Base-by-base conservation (phyloP, 2,113 vertebrate species). In the Istiophorus platypterus region DNA sequence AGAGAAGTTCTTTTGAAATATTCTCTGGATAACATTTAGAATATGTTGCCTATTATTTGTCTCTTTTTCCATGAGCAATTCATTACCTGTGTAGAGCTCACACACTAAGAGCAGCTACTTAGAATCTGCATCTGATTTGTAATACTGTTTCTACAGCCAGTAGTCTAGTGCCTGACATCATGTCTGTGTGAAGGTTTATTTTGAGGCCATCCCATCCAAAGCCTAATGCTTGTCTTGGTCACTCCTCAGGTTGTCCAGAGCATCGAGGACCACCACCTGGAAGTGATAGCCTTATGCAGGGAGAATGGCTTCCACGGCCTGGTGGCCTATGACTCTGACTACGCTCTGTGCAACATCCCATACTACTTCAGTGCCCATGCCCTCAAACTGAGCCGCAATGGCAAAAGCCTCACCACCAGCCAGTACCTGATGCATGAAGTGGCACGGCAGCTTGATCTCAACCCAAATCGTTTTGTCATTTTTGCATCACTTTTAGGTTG, bases 401-500 rank as follows among this genome's bases (percentile, higher is more conserved):
- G 97, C 91, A 98, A 98, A 81, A 99, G 97, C 93, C 97, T 99
- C 93, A 99, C 97, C 84, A 98, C 97, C 93, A 97, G 96, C 96
- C 97, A 98, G 90, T 99, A 97, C 91, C 96, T 99, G 95, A 97
- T 99, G 97, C 97, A 98, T 26, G 97, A 98, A 92, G 97, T 99
- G 90, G 97, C 98, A 90, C 97, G 96, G 95, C 97, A 98, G 95
- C 96, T 99, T 84, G 96, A 98, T 91, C 97, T 99, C 92, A 97
- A 97, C 91, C 97, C 97, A 86, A 97, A 96, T 87, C 96, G 96
- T 80, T 99, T 98, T 93, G 96, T 97, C 91, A 96, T 99, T 91
- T 99, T 99, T 86, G 97, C 97, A 88, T 97, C 97, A 92, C 96
- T 99, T 88, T 96, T 99, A 96, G 98, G 98, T 99, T 93, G 83